These are phyloP conservation scores for Poicephalus meyeri DNA, from an alignment of 2,113 vertebrate genomes.

Conservation along the genomic window DNA sequence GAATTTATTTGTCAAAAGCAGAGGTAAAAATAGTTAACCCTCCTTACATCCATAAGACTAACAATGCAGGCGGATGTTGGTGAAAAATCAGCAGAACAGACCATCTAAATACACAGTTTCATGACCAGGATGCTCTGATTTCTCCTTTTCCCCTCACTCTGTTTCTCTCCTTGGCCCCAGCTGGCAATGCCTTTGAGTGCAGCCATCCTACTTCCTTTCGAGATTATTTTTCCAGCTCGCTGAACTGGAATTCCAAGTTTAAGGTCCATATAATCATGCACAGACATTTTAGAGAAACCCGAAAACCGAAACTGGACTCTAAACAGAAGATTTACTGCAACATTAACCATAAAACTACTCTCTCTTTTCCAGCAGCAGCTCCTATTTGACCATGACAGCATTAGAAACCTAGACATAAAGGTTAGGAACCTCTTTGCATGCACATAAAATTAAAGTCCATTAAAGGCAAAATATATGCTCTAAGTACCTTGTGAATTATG, in stretches of 20 bases:
- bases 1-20: background rate
- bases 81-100: background rate
- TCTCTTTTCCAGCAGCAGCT: background rate
- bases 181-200: constrained; percentile 10
- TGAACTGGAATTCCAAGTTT: constrained; percentile 45
- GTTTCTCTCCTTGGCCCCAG: background rate
- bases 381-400: background rate
- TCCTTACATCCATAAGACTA: background rate
- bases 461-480: background rate
- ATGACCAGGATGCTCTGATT: background rate
- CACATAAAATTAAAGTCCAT: background rate
- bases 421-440: background rate
- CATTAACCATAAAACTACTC: constrained; percentile 19
- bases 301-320: constrained; percentile 25
- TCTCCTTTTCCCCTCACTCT: background rate
- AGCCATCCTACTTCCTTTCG: constrained; percentile 1
- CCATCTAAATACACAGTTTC: background rate
- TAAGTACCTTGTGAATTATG: constrained; percentile 91
- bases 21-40: background rate
- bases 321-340: constrained; percentile 31
- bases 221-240: constrained; percentile 31
- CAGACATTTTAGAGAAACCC: constrained; percentile 9
- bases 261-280: background rate
- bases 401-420: background rate
- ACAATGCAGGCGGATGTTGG: background rate